phyloP scores from a whole-genome alignment of 1,140 invertebrate species.

The Hormaphis cornu region DNA sequence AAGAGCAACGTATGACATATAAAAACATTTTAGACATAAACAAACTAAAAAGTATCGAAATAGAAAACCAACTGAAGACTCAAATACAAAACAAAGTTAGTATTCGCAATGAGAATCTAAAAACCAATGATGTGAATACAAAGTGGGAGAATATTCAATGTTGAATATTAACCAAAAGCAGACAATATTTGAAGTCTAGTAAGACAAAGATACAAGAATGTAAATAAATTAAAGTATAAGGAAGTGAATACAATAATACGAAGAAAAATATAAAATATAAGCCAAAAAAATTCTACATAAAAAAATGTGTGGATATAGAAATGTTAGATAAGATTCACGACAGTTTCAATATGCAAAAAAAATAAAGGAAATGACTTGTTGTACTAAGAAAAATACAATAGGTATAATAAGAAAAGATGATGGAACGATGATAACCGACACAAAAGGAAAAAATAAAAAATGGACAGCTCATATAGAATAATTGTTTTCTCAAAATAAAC shows the following conservation, averaged over 20 bases:
- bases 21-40: slow-evolving; percentile 5
- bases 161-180: background rate
- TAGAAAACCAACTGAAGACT: background rate
- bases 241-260: background rate
- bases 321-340: slow-evolving; percentile 27
- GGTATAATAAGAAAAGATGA: slow-evolving; percentile 14
- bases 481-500: slow-evolving; percentile 29
- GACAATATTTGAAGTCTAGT: slow-evolving; percentile 15
- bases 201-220: slow-evolving; percentile 34
- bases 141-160: slow-evolving; percentile 10
- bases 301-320: slow-evolving; percentile 33
- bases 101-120: background rate
- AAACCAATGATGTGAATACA: background rate
- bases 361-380: slow-evolving; percentile 33
- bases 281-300: slow-evolving; percentile 14
- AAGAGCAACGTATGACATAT: background rate
- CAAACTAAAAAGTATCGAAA: slow-evolving; percentile 2
- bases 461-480: slow-evolving; percentile 35
- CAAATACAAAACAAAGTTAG: slow-evolving; percentile 24
- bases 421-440: slow-evolving; percentile 33
- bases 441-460: slow-evolving; percentile 29
- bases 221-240: background rate
- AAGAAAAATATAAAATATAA: no score
- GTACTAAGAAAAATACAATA: slow-evolving; percentile 7
- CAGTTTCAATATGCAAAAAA: slow-evolving; percentile 34